phyloP scores from a whole-genome alignment of 2,888 invertebrate species.

The Pollenia angustigena region DNA sequence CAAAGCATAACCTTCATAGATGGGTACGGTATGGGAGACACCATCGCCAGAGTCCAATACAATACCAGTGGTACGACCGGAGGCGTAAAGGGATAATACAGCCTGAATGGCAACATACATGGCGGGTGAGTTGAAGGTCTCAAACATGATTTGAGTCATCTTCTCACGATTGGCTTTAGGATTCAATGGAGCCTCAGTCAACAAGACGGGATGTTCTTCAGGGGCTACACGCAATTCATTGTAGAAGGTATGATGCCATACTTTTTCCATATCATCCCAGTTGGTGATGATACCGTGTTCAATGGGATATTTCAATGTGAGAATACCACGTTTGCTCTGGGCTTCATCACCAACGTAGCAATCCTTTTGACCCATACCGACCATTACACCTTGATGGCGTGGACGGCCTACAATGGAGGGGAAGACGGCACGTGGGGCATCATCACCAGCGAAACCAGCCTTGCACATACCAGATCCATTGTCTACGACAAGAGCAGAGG shows the following conservation, averaged over 20 bases:
- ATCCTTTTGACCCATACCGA: slow-evolving; percentile 99
- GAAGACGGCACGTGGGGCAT: slow-evolving; percentile 96
- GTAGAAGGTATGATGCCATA: slow-evolving; percentile 99
- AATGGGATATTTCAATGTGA: slow-evolving; percentile 98
- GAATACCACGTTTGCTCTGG: slow-evolving; percentile 98
- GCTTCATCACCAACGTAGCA: slow-evolving; percentile 98
- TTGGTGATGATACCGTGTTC: slow-evolving; percentile 99
- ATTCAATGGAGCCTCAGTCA: slow-evolving; percentile 95
- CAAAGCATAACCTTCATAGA: slow-evolving; percentile 96
- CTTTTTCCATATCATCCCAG: slow-evolving; percentile 99
- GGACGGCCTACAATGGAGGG: slow-evolving; percentile 98
- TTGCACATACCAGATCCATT: slow-evolving; percentile 99
- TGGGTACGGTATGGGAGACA: slow-evolving; percentile 97
- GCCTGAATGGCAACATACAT: slow-evolving; percentile 98
- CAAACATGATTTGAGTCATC: slow-evolving; percentile 97
- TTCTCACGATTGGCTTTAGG: slow-evolving; percentile 96
- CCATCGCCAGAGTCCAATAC: slow-evolving; percentile 98
- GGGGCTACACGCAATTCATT: slow-evolving; percentile 98
- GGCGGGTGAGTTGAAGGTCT: slow-evolving; percentile 96
- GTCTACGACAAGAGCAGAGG: slow-evolving; percentile 96
- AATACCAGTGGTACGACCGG: slow-evolving; percentile 98
- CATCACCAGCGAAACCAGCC: slow-evolving; percentile 98
- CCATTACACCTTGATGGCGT: slow-evolving; percentile 97
- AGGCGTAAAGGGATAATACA: slow-evolving; percentile 95
- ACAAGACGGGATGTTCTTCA: slow-evolving; percentile 94